Evolutionary conservation across 2,888 invertebrate genomes (phyloP), one percentile per base, ranked within the genome.

Genomic region (Tachina fera): DNA sequence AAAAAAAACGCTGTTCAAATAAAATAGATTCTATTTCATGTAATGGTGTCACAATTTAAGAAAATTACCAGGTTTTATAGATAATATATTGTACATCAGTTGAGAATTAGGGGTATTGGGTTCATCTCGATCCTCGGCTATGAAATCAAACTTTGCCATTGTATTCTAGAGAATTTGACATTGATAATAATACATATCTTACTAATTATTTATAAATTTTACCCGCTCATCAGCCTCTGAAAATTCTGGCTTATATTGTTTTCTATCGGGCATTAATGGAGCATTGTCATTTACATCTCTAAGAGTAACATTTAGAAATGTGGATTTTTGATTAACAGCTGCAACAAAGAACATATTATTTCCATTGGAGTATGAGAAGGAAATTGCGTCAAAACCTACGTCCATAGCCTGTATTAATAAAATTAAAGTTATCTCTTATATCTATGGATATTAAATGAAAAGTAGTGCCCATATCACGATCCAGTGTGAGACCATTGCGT

Each of bases 281-380:
- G 93, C 93, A 84, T 95, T 94, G 90, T 95, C 95, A 88, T 96
- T 95, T 3, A 95, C 94, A 88, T 96, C 95, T 41, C 92, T 87
- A 9, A 96, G 91, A 1, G 93, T 91, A 0, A 90, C 76, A 41
- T 79, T 88, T 0, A 95, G 90, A 63, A 91, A 90, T 0, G 92
- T 92, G 22, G 86, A 87, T 45, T 88, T 89, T 63, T 84, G 78
- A 80, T 90, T 91, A 70, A 88, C 88, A 53, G 87, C 89, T 89
- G 39, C 9, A 85, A 86, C 77, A 19, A 74, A 83, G 19, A 56
- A 49, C 13, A 14, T 47, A 11, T 65, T 47, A 11, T 8, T 45
- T 47, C 14, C 14, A 9, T 0, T 49, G 1, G 22, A 67, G n/a
- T 31, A n/a, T 3, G n/a, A 16, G 14, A 19, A 3, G 45, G 1